Evolutionary conservation across 2,113 vertebrate genomes (phyloP).

Genomic region (Platichthys flesus): DNA sequence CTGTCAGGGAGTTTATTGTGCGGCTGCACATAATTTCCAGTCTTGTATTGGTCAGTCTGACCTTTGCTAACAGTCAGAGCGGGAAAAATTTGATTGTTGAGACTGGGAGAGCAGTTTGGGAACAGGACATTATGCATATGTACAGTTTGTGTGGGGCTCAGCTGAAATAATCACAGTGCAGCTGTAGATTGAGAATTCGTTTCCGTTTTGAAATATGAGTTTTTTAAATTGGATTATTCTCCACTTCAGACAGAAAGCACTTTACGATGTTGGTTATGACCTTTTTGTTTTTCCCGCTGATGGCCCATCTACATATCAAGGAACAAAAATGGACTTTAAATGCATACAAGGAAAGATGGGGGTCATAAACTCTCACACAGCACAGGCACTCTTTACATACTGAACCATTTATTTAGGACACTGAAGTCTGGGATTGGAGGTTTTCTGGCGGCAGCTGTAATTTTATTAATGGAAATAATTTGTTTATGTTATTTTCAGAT

Average conservation of each 20-base stretch:
- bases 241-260: conserved; percentile 40
- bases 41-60: conserved; percentile 57
- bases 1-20: conserved; percentile 42
- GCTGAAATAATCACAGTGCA: conserved; percentile 37
- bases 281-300: conserved; percentile 27
- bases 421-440: conserved; percentile 40
- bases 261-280: conserved; percentile 34
- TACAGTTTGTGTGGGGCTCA: conserved; percentile 19
- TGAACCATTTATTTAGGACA: conserved; percentile 42
- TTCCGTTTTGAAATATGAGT: conserved; percentile 8
- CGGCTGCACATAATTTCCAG: conserved; percentile 58
- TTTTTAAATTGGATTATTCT: conserved; percentile 44
- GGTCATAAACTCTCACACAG: conserved; percentile 16
- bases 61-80: conserved; percentile 51
- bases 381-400: conserved; percentile 34
- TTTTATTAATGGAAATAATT: conserved; percentile 48
- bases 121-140: conserved; percentile 39
- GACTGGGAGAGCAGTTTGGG: conserved; percentile 34
- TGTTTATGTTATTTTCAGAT: conserved; percentile 52
- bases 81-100: conserved; percentile 39
- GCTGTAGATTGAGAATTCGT: conserved; percentile 27
- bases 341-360: conserved; percentile 5
- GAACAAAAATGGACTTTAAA: conserved; percentile 29
- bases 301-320: conserved; percentile 7
- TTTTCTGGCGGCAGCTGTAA: conserved; percentile 47